Base-by-base conservation (phyloP, 1,140 invertebrate species). In the Prorops nasuta region DNA sequence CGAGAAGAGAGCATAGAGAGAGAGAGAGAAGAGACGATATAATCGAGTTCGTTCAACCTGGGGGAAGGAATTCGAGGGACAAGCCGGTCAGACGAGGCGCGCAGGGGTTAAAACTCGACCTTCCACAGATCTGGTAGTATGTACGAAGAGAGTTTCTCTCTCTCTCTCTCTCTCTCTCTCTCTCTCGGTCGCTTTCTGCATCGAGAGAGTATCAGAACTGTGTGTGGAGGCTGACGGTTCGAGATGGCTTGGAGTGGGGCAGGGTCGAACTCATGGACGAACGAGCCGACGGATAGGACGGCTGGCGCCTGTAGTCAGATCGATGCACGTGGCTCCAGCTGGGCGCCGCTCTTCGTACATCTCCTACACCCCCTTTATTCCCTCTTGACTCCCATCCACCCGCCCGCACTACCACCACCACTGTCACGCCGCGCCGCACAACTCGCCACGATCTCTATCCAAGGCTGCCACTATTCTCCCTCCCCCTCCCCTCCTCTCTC, bases 271-370 rank as follows among this genome's bases (percentile, higher is more conserved):
- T 76, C 75, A 76, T 74, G 72, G 75, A 75, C 70, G 74, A 76
- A 73, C 69, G 72, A 76, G 73, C 69, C 73, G 72, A 76, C 74
- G 71, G 69, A 76, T 77, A 77, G 75, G 73, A 74, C 62, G 69
- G 65, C 74, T 74, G 75, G 73, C 74, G 76, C 75, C 76, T 75
- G 60, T 73, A 66, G 66, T 76, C 74, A 77, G 76, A 78, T 77
- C 76, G 76, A 78, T 78, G 76, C 72, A 76, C 72, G 67, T 75
- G 76, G 75, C 75, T 78, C 76, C 76, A 77, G 68, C 68, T 72
- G 71, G 76, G 73, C 74, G 73, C 76, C 74, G 72, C 69, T 76
- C 69, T 76, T 69, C 69, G 72, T 74, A 75, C 71, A 72, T 72
- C 71, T 75, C 70, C 64, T 66, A 65, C 64, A 68, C 60, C 61